Percentiles rank a stretch among this genome's conserved stretches.
phyloP scores from a whole-genome alignment of 2,113 vertebrate genomes.

The Misgurnus anguillicaudatus region DNA sequence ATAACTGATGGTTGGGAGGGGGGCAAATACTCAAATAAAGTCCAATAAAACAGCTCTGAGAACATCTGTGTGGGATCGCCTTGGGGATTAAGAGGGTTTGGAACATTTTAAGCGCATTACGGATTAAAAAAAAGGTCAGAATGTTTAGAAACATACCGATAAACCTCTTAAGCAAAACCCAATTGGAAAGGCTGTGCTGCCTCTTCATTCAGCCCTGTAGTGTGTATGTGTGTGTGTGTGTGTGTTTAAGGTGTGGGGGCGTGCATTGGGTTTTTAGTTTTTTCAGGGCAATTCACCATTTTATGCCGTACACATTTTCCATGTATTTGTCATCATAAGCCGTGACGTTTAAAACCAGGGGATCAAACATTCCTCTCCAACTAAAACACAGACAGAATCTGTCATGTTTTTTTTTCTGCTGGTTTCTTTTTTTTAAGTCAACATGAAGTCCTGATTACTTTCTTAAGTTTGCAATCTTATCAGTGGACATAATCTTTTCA shows the following conservation, averaged over 20 bases:
- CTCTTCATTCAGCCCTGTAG: slow-evolving; percentile 69
- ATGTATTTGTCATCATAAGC: slow-evolving; percentile 35
- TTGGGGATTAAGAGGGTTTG: slow-evolving; percentile 66
- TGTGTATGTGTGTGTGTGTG: slow-evolving; percentile 31
- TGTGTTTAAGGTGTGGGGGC: slow-evolving; percentile 37
- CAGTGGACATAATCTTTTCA: neutral
- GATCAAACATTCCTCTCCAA: slow-evolving; percentile 21
- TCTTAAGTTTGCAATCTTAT: neutral
- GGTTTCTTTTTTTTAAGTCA: neutral
- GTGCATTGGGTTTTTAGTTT: slow-evolving; percentile 21
- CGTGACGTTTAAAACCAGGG: slow-evolving; percentile 27
- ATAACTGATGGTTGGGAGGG: slow-evolving; percentile 51
- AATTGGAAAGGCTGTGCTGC: slow-evolving; percentile 71
- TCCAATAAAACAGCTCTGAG: slow-evolving; percentile 65
- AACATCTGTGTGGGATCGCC: slow-evolving; percentile 71
- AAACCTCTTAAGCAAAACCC: slow-evolving; percentile 79
- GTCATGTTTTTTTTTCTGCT: neutral
- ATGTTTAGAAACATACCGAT: slow-evolving; percentile 79
- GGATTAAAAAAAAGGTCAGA: slow-evolving; percentile 77
- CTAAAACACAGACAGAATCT: neutral
- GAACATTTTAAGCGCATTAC: slow-evolving; percentile 72
- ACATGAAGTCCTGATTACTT: neutral
- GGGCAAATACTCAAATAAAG: slow-evolving; percentile 64
- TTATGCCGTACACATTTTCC: slow-evolving; percentile 31
- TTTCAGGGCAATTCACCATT: slow-evolving; percentile 24